Base-by-base conservation (phyloP, 2,113 vertebrate genomes). In the Gulo gulo region DNA sequence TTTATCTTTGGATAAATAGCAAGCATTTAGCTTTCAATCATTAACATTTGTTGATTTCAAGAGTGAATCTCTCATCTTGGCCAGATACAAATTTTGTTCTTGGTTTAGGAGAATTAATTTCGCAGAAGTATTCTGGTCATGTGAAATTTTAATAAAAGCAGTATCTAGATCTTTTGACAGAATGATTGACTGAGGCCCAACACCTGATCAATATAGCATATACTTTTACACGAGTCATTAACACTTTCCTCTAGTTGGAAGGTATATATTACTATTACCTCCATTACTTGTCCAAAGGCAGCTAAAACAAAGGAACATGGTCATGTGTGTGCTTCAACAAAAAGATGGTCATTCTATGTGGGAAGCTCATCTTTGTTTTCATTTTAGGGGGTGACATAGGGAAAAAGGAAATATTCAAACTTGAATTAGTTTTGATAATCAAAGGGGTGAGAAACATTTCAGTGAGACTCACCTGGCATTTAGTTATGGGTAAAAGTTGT, bases 61-160 rank as follows among this genome's bases (percentile, higher is more conserved):
- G 50, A 85, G 39, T 71, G 10, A 79, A 71, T 34, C 69, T 86
- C 18, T 86, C 47, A 78, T 50, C 47, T 65, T 65, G 31, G 14
- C 39, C 36, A 96, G 82, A 73, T 79, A 73, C 16, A 71, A 45
- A 91, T 95, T 78, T 86, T 86, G 39, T 79, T 79, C 39, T 95
- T 69, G 21, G 12, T 71, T 84, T 71, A 71, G 31, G 34, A 79
- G 21, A 23, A 50, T 61, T 69, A 79, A 55, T 85, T 83, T 16
- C 8, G 12, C 55, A 55, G 81, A 57, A 88, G 14, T 23, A 78
- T n/a, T 82, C 21, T 34, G 80, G 23, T 63, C 15, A 73, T 36
- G 12, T 34, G 76, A 24, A 61, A 96, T 61, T 82, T 88, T 65
- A 88, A 88, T 65, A 74, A 15, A 29, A 76, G 29, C 45, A 74